A percentile compares a stretch with the other conserved stretches of the same genome.
Evolutionary conservation across 2,797 vertebrate species (phyloP).

Genomic region (Melopsittacus undulatus): DNA sequence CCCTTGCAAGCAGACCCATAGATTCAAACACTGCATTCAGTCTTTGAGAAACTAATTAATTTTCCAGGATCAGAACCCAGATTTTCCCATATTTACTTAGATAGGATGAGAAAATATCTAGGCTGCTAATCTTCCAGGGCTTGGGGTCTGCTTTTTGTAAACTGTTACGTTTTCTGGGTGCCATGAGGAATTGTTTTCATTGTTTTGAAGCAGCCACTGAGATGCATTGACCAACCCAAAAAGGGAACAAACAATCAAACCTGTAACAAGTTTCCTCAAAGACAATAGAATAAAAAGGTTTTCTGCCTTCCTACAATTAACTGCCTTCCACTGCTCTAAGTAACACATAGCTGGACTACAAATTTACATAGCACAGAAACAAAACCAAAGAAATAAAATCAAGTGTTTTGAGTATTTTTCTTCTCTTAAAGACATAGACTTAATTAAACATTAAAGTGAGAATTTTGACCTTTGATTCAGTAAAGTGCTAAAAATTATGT

Average conservation of each 20-base stretch:
- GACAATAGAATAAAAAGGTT: neutral
- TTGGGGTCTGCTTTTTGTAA: neutral
- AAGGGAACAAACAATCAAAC: neutral
- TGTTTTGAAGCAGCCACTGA: neutral
- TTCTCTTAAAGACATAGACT: neutral
- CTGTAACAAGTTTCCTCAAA: neutral
- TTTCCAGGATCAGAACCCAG: neutral
- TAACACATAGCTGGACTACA: neutral
- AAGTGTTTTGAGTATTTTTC: neutral
- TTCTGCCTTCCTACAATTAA: neutral
- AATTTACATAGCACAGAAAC: neutral
- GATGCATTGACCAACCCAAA: neutral
- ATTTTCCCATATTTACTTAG: neutral
- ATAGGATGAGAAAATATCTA: neutral
- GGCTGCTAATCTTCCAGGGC: neutral
- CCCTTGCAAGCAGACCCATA: neutral
- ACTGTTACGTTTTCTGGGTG: neutral
- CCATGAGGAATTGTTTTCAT: neutral
- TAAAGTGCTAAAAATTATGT: neutral
- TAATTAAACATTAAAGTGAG: neutral
- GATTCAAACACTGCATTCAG: neutral
- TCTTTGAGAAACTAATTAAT: neutral
- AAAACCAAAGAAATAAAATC: slow-evolving; percentile 1
- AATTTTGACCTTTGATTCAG: neutral
- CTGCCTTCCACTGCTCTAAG: neutral